A percentile compares a stretch with the other conserved stretches of the same genome.
These are phyloP conservation scores for Thamnophis elegans DNA, from an alignment of 2,797 vertebrate genomes.

Conservation along the genomic window DNA sequence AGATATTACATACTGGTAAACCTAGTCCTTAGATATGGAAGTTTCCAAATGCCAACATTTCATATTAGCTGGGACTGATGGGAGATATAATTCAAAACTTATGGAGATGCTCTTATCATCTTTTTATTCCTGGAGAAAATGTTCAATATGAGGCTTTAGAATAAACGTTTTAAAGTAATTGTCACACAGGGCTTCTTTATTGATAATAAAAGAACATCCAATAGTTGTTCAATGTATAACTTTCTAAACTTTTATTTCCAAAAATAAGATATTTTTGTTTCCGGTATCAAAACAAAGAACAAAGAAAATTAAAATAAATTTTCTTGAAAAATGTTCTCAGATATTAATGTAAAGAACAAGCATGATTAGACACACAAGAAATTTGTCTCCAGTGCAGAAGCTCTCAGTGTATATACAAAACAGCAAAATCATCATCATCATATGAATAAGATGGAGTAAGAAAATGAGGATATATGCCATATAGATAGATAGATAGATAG, in stretches of 20 bases:
- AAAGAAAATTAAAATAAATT: neutral
- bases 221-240: neutral
- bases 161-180: neutral
- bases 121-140: neutral
- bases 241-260: neutral
- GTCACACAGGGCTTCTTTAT: neutral
- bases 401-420: too few relatives aligned
- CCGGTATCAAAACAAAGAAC: neutral
- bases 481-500: too few relatives aligned
- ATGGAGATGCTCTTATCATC: neutral
- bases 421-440: too few relatives aligned
- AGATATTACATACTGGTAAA: neutral
- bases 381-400: too few relatives aligned
- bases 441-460: too few relatives aligned
- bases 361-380: too few relatives aligned
- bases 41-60: neutral
- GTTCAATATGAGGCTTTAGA: neutral
- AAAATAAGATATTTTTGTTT: neutral
- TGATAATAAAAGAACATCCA: neutral
- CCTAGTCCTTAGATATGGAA: neutral
- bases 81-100: neutral
- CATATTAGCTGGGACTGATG: neutral
- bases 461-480: too few relatives aligned
- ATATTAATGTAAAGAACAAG: neutral
- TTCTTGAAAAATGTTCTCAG: neutral